A percentile compares a stretch with the other conserved stretches of the same genome.
Evolutionary conservation across 2,888 invertebrate genomes (phyloP).

Genomic region (Tineola bisselliella): DNA sequence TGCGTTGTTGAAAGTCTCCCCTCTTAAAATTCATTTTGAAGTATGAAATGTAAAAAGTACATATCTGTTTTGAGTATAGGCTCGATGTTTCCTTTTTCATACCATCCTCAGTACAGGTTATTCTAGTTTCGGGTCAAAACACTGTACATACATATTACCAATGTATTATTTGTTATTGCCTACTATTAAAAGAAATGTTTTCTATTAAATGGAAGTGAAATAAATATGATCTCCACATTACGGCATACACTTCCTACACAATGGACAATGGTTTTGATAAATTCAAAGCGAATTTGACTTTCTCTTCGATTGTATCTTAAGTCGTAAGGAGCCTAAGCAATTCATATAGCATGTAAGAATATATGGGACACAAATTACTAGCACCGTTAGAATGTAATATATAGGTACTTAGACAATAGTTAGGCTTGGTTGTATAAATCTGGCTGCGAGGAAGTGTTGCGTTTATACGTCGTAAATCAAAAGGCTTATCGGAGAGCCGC

Average conservation of each 20-base stretch:
- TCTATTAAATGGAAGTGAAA: background rate
- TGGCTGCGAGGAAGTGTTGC: constrained; percentile 50
- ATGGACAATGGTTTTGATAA: constrained; percentile 10
- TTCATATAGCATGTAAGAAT: constrained; percentile 3
- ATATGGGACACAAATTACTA: constrained; percentile 5
- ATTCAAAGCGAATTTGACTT: constrained; percentile 9
- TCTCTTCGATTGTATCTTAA: constrained; percentile 10
- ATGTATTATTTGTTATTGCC: no score
- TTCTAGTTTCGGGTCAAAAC: background rate
- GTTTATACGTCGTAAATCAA: constrained; percentile 58
- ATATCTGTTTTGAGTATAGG: no score
- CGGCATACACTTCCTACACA: background rate
- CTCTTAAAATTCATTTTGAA: no score
- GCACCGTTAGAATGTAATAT: constrained; percentile 10
- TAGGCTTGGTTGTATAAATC: constrained; percentile 31
- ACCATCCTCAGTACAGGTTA: no score
- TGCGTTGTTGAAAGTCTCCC: no score
- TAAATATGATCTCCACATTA: background rate
- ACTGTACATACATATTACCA: background rate
- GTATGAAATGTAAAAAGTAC: no score
- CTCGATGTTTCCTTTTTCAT: no score
- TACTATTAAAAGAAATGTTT: background rate
- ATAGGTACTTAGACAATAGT: constrained; percentile 12
- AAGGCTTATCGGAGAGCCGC: constrained; percentile 48
- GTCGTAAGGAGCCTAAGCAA: constrained; percentile 1